Percentiles rank a stretch among this genome's conserved stretches.
phyloP scores from a whole-genome alignment of 2,113 vertebrate genomes.

The Sarotherodon lohbergeri region DNA sequence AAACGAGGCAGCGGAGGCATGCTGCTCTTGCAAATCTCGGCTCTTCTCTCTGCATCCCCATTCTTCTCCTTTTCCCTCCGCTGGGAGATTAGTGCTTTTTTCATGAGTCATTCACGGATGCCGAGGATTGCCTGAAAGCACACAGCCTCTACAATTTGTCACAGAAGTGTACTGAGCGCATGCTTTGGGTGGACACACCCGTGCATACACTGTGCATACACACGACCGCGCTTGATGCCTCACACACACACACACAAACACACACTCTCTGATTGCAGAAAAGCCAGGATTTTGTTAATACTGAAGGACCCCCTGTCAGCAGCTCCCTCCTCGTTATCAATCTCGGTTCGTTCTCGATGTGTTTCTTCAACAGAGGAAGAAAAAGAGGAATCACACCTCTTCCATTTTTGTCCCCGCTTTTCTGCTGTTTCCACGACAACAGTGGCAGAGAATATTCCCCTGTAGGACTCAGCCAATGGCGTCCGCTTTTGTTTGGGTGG shows the following conservation, averaged over 20 bases:
- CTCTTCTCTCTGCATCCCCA: constrained; percentile 18
- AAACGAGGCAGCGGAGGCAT: constrained; percentile 19
- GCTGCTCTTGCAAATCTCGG: constrained; percentile 37
- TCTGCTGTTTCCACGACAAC: constrained; percentile 75
- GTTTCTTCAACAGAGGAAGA: not conserved
- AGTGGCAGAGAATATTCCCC: constrained; percentile 65
- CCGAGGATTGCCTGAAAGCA: constrained; percentile 38
- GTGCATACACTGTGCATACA: not conserved
- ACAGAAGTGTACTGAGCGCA: constrained; percentile 21
- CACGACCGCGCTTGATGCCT: not conserved
- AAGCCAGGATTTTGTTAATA: constrained; percentile 18
- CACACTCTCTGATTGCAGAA: not conserved
- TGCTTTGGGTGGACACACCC: not conserved
- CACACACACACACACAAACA: not conserved
- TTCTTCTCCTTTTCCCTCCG: constrained; percentile 12
- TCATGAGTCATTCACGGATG: constrained; percentile 57
- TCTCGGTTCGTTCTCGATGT: not conserved
- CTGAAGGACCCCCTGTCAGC: constrained; percentile 20
- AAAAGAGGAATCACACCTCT: constrained; percentile 21
- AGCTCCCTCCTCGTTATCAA: constrained; percentile 11
- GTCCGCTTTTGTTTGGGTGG: constrained; percentile 44
- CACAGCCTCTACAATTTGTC: constrained; percentile 24
- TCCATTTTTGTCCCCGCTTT: constrained; percentile 33
- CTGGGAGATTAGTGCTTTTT: constrained; percentile 53
- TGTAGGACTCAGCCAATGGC: constrained; percentile 55